phyloP scores from a whole-genome alignment of 2,113 vertebrate species.

The Carassius gibelio region DNA sequence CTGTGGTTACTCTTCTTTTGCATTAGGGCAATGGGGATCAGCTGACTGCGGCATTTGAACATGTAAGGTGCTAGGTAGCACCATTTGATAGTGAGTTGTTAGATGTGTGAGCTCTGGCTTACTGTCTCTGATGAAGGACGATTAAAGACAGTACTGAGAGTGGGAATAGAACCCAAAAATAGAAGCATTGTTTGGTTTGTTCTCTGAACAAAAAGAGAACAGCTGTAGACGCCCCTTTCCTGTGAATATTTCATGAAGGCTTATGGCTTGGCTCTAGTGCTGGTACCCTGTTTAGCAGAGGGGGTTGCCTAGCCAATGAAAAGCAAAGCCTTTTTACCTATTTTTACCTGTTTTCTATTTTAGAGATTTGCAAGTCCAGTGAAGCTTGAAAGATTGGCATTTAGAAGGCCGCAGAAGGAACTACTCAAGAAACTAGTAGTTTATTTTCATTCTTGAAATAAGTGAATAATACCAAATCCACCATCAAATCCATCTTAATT shows the following conservation, averaged over 20 bases:
- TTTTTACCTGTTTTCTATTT: neutral
- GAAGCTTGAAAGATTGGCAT: neutral
- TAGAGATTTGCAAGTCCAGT: neutral
- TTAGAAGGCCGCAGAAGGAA: neutral
- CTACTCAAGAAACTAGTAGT: neutral
- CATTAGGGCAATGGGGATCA: slow-evolving; percentile 14
- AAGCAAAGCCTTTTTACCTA: neutral
- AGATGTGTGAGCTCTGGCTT: neutral
- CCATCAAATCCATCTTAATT: neutral
- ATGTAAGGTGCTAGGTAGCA: neutral
- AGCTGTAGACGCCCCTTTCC: slow-evolving; percentile 31
- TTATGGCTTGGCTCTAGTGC: slow-evolving; percentile 7
- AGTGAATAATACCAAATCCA: neutral
- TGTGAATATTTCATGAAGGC: slow-evolving; percentile 47
- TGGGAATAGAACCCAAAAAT: slow-evolving; percentile 16
- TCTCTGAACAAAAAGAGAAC: slow-evolving; percentile 30
- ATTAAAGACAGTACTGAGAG: neutral
- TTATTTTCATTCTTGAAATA: neutral
- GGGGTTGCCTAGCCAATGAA: neutral
- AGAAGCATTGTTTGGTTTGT: slow-evolving; percentile 36
- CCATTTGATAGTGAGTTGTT: neutral
- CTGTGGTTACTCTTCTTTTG: neutral
- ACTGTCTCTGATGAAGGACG: slow-evolving; percentile 4
- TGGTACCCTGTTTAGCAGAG: neutral
- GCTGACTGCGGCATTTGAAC: slow-evolving; percentile 18